Base-by-base conservation (phyloP, 2,888 invertebrate genomes). In the Idaea straminata region DNA sequence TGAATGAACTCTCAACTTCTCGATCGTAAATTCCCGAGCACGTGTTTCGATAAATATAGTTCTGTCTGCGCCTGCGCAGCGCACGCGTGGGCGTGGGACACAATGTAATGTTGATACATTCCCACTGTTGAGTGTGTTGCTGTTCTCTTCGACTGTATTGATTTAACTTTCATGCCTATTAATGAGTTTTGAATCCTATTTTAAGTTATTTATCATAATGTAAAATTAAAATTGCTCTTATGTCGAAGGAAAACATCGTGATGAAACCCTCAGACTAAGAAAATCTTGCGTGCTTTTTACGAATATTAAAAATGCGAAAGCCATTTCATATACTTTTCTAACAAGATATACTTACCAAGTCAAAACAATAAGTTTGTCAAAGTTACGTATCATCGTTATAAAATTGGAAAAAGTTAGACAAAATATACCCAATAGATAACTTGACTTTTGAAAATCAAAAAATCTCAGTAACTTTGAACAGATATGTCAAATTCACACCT, bases 71-170 rank as follows among this genome's bases (percentile, higher is more conserved):
- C 13, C 3, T 47, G 47, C 47, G 47, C 47, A 47, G 47, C 47
- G 47, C 47, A 47, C 47, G 47, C 47, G 47, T 47, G 47, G 47
- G 47, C 47, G 47, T 47, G 47, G 47, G 47, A 47, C 47, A 47
- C 47, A 47, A 47, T 47, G 47, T 47, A 13, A 7, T 47, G 47
- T 47, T 47, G 47, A 47, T 47, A 47, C 47, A 10, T 47, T 47
- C 47, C 47, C 47, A 47, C 47, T 47, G 47, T 47, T 47, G 47
- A 47, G 47, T 7, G 47, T 7, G 5, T 7, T 13, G 47, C 4
- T 10, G 10, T 7, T 47, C 10, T 3, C 47, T 47, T 47, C 4
- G 4, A 47, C 10, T 47, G 47, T 47, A 10, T 47, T 47, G 10
- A 10, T 47, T 47, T 47, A 10, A 10, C 3, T 6, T 47, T 4